Conservation (phyloP, 1,140 invertebrate species). For the Neelides sp. region DNA sequence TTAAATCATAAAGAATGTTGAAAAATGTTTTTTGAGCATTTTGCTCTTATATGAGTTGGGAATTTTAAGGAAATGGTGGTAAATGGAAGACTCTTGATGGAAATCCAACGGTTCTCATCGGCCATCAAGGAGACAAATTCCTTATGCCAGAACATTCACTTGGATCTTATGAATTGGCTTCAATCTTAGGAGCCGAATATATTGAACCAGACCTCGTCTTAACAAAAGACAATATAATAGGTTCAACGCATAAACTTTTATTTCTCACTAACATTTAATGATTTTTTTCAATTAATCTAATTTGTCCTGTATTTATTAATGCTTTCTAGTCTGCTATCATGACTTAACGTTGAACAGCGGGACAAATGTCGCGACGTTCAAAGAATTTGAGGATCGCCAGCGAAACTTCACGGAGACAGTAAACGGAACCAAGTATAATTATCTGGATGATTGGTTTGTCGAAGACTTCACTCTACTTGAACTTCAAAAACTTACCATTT, state of each 20-base stretch:
- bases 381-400: constrained; percentile 14
- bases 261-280: too few relatives aligned
- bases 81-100: constrained; percentile 12
- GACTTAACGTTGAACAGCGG: constrained; percentile 26
- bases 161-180: constrained; percentile 28
- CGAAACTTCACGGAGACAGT: constrained; percentile 13
- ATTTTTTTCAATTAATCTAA: background rate
- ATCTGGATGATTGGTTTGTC: constrained; percentile 28
- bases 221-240: constrained; percentile 19
- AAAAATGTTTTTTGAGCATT: too few relatives aligned
- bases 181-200: constrained; percentile 28
- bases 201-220: constrained; percentile 32
- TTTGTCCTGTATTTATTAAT: constrained; percentile 12
- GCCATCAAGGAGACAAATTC: constrained; percentile 31
- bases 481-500: constrained; percentile 8
- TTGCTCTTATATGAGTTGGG: too few relatives aligned
- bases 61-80: too few relatives aligned
- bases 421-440: background rate
- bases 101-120: constrained; percentile 19
- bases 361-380: constrained; percentile 26
- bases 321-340: constrained; percentile 30
- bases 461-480: constrained; percentile 30
- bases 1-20: too few relatives aligned
- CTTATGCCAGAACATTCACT: constrained; percentile 32
- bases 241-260: background rate